Base-by-base conservation (phyloP, 2,797 vertebrate genomes). In the Xenops minutus region DNA sequence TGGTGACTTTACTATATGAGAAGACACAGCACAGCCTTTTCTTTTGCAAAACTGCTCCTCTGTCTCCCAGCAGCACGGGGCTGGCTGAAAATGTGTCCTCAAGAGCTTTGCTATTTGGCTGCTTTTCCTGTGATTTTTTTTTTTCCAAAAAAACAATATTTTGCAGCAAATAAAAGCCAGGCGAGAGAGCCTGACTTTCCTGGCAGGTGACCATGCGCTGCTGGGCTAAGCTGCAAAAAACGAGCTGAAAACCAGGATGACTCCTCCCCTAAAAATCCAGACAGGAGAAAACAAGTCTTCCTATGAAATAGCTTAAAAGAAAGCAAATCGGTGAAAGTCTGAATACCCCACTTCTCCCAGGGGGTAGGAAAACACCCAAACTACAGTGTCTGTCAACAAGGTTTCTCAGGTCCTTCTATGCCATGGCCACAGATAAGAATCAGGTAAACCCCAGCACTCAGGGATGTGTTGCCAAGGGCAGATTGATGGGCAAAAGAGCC, bases 101-200 rank as follows among this genome's bases (percentile, higher is more conserved):
- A 91, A 67, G 82, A 80, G 49, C 52, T 85, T 94, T 16, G 9
- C 44, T 85, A 55, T 27, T 73, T 94, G 84, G 84, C 85, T 59
- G 43, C 7, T 83, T 79, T 58, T 62, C 81, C 46, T 51, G 39
- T 12, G 3, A 2, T 43, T 43, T 43, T 43, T 91, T 82, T 91
- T 48, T 37, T 78, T 69, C 63, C 63, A 51, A 74, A 66, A 32
- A 76, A 78, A 77, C 2, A 3, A 23, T 34, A 79, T 85, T 91
- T 84, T 7, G 1, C 67, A 95, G 85, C 37, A 85, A 94, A 82
- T 74, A 59, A 67, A 61, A 94, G 67, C 56, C 88, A 94, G 77
- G 77, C 56, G 0, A 82, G 84, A 92, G 55, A 86, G 52, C 61
- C 48, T 0, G 1, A 58, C 22, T 61, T 91, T 96, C 88, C 92